Base-by-base conservation (phyloP, 1,140 invertebrate species). In the Lepidurus arcticus region DNA sequence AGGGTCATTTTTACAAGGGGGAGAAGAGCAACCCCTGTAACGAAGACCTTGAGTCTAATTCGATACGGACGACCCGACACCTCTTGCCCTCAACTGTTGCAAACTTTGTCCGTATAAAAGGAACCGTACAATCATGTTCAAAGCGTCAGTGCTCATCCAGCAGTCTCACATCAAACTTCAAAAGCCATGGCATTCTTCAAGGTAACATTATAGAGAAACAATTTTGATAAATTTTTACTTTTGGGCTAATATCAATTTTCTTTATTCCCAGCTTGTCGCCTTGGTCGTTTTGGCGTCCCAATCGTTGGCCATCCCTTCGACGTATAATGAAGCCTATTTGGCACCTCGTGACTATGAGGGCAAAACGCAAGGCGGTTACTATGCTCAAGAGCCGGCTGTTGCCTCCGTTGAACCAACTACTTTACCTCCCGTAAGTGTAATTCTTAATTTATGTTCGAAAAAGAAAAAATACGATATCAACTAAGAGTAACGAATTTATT, bases 201-300 rank as follows among this genome's bases (percentile, higher is more conserved):
- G 73, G 77, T 73, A 74, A 53, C n/a, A 10, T 16, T n/a, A 77
- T 1, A 45, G n/a, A 47, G 73, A 78, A 42, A 42, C 44, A 65
- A 73, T 16, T 16, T 34, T 34, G 34, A 7, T 65, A 73, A 4
- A n/a, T 24, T 34, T 42, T 9, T 4, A 65, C 16, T 65, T 21
- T 65, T n/a, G 16, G 53, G 53, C 53, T 65, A 65, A 65, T 65
- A 13, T 21, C 53, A 65, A 65, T 42, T 76, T 76, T 13, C 13
- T 77, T 43, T 44, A 11, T n/a, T 24, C 11, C 24, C 44, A 78
- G 78, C 34, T 75, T n/a, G 34, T 78, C 42, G 73, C 75, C 34
- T 16, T 78, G 43, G 26, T 78, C 73, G 78, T 44, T 16, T 34
- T 78, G 73, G 73, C 73, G 21, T 73, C 73, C 13, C 73, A 44